Evolutionary conservation across 64 coral and sea anemone species (phyloP), one percentile per base, ranked within the genome.

Genomic region (Montipora sp.): DNA sequence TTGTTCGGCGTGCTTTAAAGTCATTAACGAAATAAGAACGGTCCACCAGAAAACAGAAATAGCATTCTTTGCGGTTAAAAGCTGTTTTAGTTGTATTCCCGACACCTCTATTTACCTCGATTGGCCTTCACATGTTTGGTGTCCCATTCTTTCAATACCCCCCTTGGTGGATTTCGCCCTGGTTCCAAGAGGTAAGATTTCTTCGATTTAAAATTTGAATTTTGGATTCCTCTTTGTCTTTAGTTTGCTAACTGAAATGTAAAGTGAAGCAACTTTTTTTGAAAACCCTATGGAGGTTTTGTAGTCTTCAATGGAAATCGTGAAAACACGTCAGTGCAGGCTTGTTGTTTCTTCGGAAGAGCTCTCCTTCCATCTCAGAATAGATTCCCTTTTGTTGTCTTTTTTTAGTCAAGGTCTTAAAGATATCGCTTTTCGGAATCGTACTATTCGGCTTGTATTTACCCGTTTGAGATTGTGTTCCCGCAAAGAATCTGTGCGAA

Each of bases 121-220:
- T 72, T 59, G 80, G 18, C 63, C 18, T 51, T 85, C 63, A 13
- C 43, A 85, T 85, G 82, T 85, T 85, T 18, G 46, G 82, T 8
- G 44, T 85, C 16, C 11, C 82, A 2, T 21, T 45, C 27, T 51
- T 63, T 21, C 61, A 18, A 18, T 59, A 63, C 47, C 47, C 63
- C 18, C 65, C 61, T 85, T 72, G 82, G 63, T 47, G 43, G 66
- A 50, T 85, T 71, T 22, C 15, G 21, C 46, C 61, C 1, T 23
- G 43, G 43, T 49, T 84, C 2, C 15, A 69, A 47, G 46, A 85
- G 82, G 82, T 85, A 85, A 50, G 82, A 12, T 20, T 0, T 10
- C 22, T 2, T 0, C n/a, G 3, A 13, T 20, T 11, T 22, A 5
- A 47, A 79, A 36, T 81, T 21, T 36, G 12, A 81, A 44, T 15